Conservation (phyloP, 2,888 invertebrate species). For the Sisyra terminalis region DNA sequence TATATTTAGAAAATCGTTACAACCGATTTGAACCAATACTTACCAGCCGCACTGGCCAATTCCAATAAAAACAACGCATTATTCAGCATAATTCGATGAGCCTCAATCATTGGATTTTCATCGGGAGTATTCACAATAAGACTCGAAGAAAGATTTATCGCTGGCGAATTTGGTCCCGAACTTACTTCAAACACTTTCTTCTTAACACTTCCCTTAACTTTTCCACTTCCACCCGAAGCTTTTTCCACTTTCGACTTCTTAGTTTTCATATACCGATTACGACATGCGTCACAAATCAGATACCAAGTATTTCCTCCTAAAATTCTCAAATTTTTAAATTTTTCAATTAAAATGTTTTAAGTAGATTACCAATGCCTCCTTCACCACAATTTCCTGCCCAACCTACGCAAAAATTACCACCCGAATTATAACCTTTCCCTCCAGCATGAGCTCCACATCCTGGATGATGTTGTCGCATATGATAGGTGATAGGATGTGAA, state of each 20-base stretch:
- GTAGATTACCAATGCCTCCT: conserved; percentile 49
- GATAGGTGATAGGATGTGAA: conserved; percentile 71
- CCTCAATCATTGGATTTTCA: conserved; percentile 21
- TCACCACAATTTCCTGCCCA: conserved; percentile 84
- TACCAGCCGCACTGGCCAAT: conserved; percentile 58
- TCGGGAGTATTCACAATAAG: conserved; percentile 4
- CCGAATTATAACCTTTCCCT: conserved; percentile 84
- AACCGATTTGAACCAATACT: conserved; percentile 12
- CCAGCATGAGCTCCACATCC: conserved; percentile 79
- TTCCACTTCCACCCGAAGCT: conserved; percentile 20
- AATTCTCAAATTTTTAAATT: conserved; percentile 14
- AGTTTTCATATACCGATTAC: conserved; percentile 50
- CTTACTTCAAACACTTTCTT: conserved; percentile 18
- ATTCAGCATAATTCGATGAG: conserved; percentile 66
- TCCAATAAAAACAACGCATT: conserved; percentile 90
- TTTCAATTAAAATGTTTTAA: too few relatives aligned
- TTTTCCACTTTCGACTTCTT: conserved; percentile 17
- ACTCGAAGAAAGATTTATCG: not conserved
- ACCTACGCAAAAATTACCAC: conserved; percentile 72
- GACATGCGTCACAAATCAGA: conserved; percentile 79
- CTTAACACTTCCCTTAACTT: conserved; percentile 22
- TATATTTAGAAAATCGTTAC: too few relatives aligned
- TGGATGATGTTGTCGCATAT: conserved; percentile 79
- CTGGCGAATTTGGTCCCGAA: conserved; percentile 13
- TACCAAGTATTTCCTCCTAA: conserved; percentile 67